Evolutionary conservation across 2,888 invertebrate species (phyloP).

Genomic region (Plebejus anna): DNA sequence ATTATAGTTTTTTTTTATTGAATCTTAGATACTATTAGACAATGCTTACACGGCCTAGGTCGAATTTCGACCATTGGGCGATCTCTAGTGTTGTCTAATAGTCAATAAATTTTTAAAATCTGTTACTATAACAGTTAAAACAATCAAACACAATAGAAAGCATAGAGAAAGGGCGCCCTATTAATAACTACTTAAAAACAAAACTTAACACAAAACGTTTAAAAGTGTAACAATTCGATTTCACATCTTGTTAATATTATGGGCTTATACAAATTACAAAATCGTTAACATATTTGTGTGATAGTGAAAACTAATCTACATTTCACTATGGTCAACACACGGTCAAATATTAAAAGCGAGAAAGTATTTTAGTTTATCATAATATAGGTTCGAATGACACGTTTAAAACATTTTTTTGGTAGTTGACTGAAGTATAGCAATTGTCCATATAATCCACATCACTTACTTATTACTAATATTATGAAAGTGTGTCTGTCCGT

Average conservation of each 20-base stretch:
- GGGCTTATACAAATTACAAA: slow-evolving; percentile 38
- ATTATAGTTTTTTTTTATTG: too few relatives aligned
- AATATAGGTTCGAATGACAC: too few relatives aligned
- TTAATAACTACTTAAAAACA: slow-evolving; percentile 51
- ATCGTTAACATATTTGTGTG: slow-evolving; percentile 14
- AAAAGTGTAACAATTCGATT: slow-evolving; percentile 53
- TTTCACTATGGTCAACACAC: background rate
- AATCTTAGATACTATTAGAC: too few relatives aligned
- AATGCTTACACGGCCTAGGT: too few relatives aligned
- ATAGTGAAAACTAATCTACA: slow-evolving; percentile 11
- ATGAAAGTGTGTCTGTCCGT: too few relatives aligned
- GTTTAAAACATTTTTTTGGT: too few relatives aligned
- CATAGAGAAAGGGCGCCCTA: slow-evolving; percentile 57
- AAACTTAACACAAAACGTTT: slow-evolving; percentile 53
- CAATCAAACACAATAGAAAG: slow-evolving; percentile 52
- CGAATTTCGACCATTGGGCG: too few relatives aligned
- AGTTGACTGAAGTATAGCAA: too few relatives aligned
- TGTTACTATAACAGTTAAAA: slow-evolving; percentile 42
- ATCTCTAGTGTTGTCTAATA: background rate
- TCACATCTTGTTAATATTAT: slow-evolving; percentile 53
- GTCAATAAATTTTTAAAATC: background rate
- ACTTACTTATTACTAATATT: too few relatives aligned
- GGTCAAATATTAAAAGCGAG: background rate
- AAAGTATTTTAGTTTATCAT: background rate
- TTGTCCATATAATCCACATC: too few relatives aligned